Percentiles rank a stretch among this genome's conserved stretches.
These are phyloP conservation scores for Pteropus rufus DNA, from an alignment of 2,797 vertebrate genomes.

Conservation along the genomic window DNA sequence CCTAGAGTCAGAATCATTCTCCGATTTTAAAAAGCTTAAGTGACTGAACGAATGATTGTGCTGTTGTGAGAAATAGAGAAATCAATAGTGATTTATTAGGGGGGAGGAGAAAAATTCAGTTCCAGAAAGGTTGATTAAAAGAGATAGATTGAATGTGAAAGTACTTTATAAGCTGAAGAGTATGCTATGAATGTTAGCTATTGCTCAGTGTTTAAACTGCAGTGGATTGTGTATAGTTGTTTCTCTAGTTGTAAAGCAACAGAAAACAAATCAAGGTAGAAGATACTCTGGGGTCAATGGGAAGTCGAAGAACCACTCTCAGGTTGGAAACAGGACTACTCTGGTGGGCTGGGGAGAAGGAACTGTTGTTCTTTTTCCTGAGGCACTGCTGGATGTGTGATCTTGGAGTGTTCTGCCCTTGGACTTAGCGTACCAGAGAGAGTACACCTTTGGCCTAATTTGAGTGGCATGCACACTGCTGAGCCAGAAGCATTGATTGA, in stretches of 20 bases:
- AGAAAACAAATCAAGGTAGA: background rate
- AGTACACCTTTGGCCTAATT: background rate
- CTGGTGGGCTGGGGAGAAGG: background rate
- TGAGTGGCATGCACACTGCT: background rate
- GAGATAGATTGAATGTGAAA: slow-evolving; percentile 48
- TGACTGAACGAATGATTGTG: slow-evolving; percentile 20
- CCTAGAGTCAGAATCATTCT: slow-evolving; percentile 6
- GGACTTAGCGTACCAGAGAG: background rate
- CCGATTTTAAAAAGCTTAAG: slow-evolving; percentile 29
- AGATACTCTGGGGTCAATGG: background rate
- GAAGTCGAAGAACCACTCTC: background rate
- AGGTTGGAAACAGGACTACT: background rate
- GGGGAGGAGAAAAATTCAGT: slow-evolving; percentile 26
- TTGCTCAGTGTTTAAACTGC: background rate
- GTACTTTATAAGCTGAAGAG: background rate
- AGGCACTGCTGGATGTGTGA: background rate
- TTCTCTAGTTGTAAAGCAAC: background rate
- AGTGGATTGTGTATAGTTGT: background rate
- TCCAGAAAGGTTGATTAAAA: slow-evolving; percentile 47
- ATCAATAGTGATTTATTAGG: slow-evolving; percentile 56
- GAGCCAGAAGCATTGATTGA: background rate
- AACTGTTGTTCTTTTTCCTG: background rate
- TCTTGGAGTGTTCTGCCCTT: background rate
- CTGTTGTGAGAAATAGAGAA: slow-evolving; percentile 42
- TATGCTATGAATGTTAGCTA: background rate